phyloP scores from a whole-genome alignment of 2,113 vertebrate genomes.

The Podarcis muralis region DNA sequence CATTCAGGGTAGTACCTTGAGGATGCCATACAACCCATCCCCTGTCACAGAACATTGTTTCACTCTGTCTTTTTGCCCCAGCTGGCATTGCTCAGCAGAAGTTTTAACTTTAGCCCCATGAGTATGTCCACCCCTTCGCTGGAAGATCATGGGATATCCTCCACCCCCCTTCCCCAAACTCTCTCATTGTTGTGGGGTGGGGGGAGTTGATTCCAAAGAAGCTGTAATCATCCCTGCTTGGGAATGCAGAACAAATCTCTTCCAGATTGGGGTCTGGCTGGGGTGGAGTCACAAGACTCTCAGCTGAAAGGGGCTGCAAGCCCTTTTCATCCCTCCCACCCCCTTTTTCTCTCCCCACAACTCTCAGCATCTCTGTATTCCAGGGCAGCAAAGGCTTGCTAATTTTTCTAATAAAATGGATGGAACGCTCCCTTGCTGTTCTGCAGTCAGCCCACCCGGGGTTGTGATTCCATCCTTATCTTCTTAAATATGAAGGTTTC shows the following conservation, averaged over 20 bases:
- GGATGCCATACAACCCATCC: not conserved
- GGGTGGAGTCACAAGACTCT: not conserved
- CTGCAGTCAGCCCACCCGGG: not conserved
- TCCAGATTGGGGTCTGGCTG: constrained; percentile 68
- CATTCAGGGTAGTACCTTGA: not conserved
- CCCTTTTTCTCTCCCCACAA: not conserved
- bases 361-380: constrained; percentile 27
- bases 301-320: fast-evolving
- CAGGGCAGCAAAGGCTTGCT: fast-evolving
- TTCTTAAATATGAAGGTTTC: not conserved
- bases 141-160: not conserved
- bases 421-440: constrained; percentile 23
- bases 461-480: constrained; percentile 31
- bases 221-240: constrained; percentile 29
- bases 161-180: not conserved
- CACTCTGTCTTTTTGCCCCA: not conserved
- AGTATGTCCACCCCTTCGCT: not conserved
- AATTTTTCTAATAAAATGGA: constrained; percentile 17
- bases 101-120: not conserved
- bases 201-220: constrained; percentile 27
- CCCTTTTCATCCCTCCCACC: constrained; percentile 16
- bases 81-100: not conserved
- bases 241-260: constrained; percentile 80
- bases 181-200: constrained; percentile 2
- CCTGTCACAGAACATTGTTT: not conserved